A percentile compares a stretch with the other conserved stretches of the same genome.
phyloP scores from a whole-genome alignment of 2,888 invertebrate genomes.

The Eupithecia subumbrata region DNA sequence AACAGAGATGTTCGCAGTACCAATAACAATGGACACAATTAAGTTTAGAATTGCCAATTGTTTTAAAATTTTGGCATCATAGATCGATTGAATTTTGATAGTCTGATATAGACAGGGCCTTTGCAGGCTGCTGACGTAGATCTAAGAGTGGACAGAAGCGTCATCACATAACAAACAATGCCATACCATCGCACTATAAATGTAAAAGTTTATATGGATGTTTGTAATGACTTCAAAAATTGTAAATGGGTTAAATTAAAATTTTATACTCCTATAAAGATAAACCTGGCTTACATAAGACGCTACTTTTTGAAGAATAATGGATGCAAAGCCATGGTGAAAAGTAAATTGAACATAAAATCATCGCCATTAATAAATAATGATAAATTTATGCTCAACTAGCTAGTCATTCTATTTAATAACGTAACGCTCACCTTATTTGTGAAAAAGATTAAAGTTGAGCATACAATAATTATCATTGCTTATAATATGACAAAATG shows the following conservation, averaged over 20 bases:
- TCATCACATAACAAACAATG: slow-evolving; percentile 3
- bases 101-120: not conserved
- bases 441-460: not conserved
- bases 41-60: slow-evolving; percentile 8
- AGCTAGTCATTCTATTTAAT: not conserved
- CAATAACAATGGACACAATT: not conserved
- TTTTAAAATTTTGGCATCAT: slow-evolving; percentile 9
- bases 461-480: not conserved
- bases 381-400: not conserved
- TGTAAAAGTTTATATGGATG: not conserved
- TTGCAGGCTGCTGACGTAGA: not conserved
- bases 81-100: not conserved
- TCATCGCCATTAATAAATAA: too few relatives aligned
- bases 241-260: not conserved
- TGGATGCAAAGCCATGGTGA: too few relatives aligned
- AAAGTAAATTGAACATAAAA: not conserved
- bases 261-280: too few relatives aligned
- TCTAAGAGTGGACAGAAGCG: not conserved
- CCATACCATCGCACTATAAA: not conserved
- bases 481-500: not conserved
- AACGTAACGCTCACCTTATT: not conserved
- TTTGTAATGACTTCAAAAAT: too few relatives aligned
- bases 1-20: not conserved
- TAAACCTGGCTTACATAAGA: too few relatives aligned
- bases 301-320: too few relatives aligned